Evolutionary conservation across 2,888 invertebrate genomes (phyloP), one percentile per base, ranked within the genome.

Genomic region (Cerastis leucographa): DNA sequence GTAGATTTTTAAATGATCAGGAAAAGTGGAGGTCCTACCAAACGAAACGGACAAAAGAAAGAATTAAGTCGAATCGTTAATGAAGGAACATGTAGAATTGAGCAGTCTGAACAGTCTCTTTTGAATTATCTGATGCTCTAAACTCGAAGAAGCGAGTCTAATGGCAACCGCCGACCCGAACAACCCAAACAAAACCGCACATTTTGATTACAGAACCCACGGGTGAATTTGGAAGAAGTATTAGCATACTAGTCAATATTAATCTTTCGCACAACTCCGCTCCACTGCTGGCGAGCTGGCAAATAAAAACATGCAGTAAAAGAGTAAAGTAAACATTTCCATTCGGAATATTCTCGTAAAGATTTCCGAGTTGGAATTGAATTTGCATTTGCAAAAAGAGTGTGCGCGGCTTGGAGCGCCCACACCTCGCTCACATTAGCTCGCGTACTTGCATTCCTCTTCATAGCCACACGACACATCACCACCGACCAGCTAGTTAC

Each of bases 311-410:
- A 86, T 76, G 80, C 85, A 83, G 87, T 87, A 86, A 91, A 89
- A 89, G 88, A 89, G 88, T 88, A 90, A 91, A 90, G 89, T 89
- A 92, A 93, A 94, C 90, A 93, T 92, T 91, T 90, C 88, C 90
- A 92, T 92, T 91, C 88, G 85, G 85, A 90, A 89, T 90, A 91
- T 92, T 89, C 90, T 91, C 90, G 90, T 91, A 91, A 92, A 93
- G 89, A 91, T 92, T 94, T 92, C 89, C 82, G 87, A 92, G 90
- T 89, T 83, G 89, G 87, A 92, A 93, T 93, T 92, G 90, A 91
- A 93, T 94, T 94, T 93, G 90, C 91, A 92, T 93, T 91, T 89
- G 88, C 89, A 89, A 92, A 89, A 88, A 78, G 76, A 74, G 88
- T 90, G 89, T 84, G 87, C 85, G 85, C 86, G 83, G 70, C 87